Base-by-base conservation (phyloP, 2,888 invertebrate genomes). In the Apomyelois bistriatella region DNA sequence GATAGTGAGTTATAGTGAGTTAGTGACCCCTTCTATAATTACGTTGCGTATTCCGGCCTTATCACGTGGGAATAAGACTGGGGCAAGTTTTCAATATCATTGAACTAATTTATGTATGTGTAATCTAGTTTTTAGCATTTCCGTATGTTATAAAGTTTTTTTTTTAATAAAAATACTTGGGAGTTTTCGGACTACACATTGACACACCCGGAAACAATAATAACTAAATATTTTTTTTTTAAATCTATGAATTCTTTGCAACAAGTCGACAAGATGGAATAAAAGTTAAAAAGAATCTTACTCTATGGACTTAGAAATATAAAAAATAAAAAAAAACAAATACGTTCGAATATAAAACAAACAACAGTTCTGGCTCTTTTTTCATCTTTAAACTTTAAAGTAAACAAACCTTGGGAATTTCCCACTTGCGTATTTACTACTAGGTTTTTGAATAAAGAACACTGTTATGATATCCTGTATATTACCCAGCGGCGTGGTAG, bases 61-160 rank as follows among this genome's bases (percentile, higher is more conserved):
- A 48, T 48, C 48, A 48, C 48, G 38, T 48, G 48, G 48, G 48
- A 48, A 48, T 38, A 22, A 48, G 48, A 38, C 28, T 15, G 46
- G n/a, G 41, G 10, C 43, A 13, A 13, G 46, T 46, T 46, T 32
- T 32, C 46, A 46, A 46, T 46, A 32, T 46, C 46, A n/a, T 9
- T 16, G 10, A 35, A 35, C 32, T 16, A 38, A 13, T 13, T 38
- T 1, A 13, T 36, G 36, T 36, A 5, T 22, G n/a, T n/a, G n/a
- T n/a, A n/a, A n/a, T n/a, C n/a, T 22, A 22, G 22, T 22, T 36
- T 10, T 3, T n/a, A n/a, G n/a, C 10, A 3, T 36, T 3, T 36
- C 36, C n/a, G 9, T 3, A n/a, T n/a, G n/a, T n/a, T n/a, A n/a
- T n/a, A 10, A 36, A n/a, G n/a, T 36, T 36, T 36, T n/a, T 36